Conservation (phyloP, 2,113 vertebrate genomes). For the Rhynchomys soricoides region DNA sequence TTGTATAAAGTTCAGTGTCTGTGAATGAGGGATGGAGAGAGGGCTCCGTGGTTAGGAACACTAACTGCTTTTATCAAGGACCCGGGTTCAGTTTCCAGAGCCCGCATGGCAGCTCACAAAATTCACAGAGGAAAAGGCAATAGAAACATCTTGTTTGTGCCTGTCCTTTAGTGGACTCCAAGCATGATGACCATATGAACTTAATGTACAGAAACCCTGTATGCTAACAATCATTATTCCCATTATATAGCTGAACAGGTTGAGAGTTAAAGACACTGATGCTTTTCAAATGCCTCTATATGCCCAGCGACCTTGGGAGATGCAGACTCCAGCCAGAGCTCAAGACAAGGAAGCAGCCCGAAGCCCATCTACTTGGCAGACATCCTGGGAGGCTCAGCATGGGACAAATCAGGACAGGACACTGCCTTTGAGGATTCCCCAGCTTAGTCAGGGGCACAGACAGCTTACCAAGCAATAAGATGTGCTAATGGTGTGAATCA, state of each 20-base stretch:
- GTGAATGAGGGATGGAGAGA: not conserved
- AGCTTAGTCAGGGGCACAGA: not conserved
- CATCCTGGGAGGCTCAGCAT: not conserved
- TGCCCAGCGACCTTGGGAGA: not conserved
- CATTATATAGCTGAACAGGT: not conserved
- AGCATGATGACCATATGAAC: not conserved
- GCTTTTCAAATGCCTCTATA: not conserved
- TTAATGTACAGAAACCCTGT: not conserved
- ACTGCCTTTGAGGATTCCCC: not conserved
- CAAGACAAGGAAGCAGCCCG: not conserved
- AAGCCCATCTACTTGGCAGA: not conserved
- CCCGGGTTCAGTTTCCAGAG: not conserved
- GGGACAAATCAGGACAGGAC: not conserved
- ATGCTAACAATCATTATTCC: not conserved
- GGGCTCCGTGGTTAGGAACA: not conserved
- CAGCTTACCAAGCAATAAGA: not conserved
- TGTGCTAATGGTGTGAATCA: not conserved
- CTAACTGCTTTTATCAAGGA: not conserved
- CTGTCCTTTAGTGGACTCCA: not conserved
- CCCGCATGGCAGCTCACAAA: not conserved
- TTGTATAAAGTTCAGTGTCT: not conserved
- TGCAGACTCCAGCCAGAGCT: not conserved
- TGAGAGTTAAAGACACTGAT: not conserved
- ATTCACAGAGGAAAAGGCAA: not conserved
- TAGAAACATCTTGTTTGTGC: not conserved